Base-by-base conservation (phyloP, 1,140 invertebrate species). In the Lethrus apterus region DNA sequence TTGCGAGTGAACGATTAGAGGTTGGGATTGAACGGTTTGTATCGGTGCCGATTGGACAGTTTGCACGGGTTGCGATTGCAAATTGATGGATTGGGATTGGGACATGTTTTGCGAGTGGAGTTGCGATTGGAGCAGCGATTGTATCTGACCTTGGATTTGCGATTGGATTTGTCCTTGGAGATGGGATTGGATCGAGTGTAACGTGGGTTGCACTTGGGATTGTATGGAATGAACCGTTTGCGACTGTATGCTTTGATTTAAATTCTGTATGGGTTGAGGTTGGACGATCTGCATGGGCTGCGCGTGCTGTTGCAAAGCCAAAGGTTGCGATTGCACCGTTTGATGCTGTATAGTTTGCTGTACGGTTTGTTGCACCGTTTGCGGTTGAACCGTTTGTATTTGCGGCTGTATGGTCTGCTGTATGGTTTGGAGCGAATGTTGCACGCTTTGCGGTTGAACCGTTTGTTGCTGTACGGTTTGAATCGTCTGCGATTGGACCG, bases 391-490 rank as follows among this genome's bases (percentile, higher is more conserved):
- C 43, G 59, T 58, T 13, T 60, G 61, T 36, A 33, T 21, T 30
- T 50, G 48, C 20, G 60, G 62, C 48, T 64, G 62, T 9, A 64
- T 61, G 46, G 58, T 57, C 15, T 58, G 60, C 38, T 63, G 62
- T 24, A 63, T 26, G 0, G 59, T 54, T 48, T 64, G 62, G 30
- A 58, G 48, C 3, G 54, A 52, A 31, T 59, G 55, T 45, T 61
- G 60, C 8, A 63, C 44, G 7, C 50, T 32, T 40, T 64, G 63
- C 29, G 60, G 63, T 32, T 65, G 62, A 8, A 66, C 60, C 15
- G 60, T 64, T 51, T 65, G 63, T 41, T 64, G 63, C 41, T 65
- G 64, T 5, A 66, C 64, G 8, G 62, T 64, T 32, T 65, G 62
- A 38, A 67, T 64, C 5, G 63, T 65, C 48, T 65, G 65, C 19